Evolutionary conservation across 2,113 vertebrate genomes (phyloP), one percentile per base, ranked within the genome.

Genomic region (Callionymus lyra): DNA sequence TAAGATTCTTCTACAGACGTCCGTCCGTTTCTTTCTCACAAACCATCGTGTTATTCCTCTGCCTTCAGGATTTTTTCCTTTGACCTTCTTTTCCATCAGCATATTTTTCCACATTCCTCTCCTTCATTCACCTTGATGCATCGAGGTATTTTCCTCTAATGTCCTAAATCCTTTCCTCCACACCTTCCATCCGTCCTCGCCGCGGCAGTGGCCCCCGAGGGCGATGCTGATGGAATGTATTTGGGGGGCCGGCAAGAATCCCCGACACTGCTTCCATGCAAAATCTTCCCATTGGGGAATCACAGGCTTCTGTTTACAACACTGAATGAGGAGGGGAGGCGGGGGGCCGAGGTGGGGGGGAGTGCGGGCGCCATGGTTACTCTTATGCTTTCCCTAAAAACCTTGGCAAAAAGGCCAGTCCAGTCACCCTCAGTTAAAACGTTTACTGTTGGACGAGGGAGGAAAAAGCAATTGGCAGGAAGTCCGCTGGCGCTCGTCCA

Each of bases 171-270:
- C 55, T 45, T 56, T 37, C 59, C 64, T 41, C 48, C 56, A 70
- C 65, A 52, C 57, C 53, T 39, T 54, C 71, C 41, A 52, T 47
- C 34, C 34, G 47, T 55, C 43, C 53, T 39, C 41, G 54, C 48
- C 21, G 42, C 61, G 74, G 59, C 74, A 50, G 68, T 59, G 72
- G 67, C 56, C 76, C 72, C 66, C 75, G 39, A 53, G 78, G 78
- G 77, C 57, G 65, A 64, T 63, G 71, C 60, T 80, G 78, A 81
- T 84, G 76, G 78, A 84, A 83, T 78, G 67, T 70, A 64, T 81
- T 79, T 57, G 69, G 70, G 63, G 72, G 70, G 64, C 67, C 74
- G 50, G 45, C 59, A 68, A 73, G 68, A 1, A 64, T 67, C 68
- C 58, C 53, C 59, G 80, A 56, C 70, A 67, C 72, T 71, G 67